A percentile compares a stretch with the other conserved stretches of the same genome.
Conservation (phyloP, 1,140 invertebrate genomes). For the Phortica variegata region DNA sequence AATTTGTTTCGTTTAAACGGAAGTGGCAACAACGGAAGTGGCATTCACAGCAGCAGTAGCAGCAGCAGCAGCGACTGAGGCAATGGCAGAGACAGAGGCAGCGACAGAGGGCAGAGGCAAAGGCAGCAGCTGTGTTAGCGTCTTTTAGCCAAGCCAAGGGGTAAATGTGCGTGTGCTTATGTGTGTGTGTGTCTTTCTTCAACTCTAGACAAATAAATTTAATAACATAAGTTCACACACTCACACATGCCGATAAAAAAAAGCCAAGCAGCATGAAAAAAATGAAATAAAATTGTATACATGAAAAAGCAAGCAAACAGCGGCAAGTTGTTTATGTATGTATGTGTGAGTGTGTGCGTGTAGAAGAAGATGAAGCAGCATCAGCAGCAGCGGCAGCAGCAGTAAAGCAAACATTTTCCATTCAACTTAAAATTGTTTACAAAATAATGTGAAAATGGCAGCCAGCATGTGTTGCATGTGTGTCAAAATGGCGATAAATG, state of each 20-base stretch:
- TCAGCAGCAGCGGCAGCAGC: neutral
- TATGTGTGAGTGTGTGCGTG: neutral
- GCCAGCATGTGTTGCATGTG: conserved; percentile 45
- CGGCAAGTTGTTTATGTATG: neutral
- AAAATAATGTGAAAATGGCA: conserved; percentile 53
- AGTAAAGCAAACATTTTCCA: conserved; percentile 39
- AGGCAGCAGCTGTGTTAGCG: neutral
- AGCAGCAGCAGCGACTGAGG: no score
- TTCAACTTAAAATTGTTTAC: conserved; percentile 53
- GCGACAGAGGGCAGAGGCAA: no score
- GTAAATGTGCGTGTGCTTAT: no score
- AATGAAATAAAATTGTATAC: conserved; percentile 42
- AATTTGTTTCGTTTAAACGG: no score
- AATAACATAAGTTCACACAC: conserved; percentile 27
- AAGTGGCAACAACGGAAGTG: no score
- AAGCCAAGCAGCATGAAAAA: conserved; percentile 16
- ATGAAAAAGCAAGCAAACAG: conserved; percentile 44
- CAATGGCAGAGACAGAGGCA: no score
- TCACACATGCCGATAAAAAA: conserved; percentile 18
- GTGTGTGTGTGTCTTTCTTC: conserved; percentile 2
- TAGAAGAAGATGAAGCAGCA: neutral
- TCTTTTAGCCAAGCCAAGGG: neutral
- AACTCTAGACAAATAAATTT: conserved; percentile 35
- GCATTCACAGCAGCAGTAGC: no score
- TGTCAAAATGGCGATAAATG: conserved; percentile 52